Conservation (phyloP, 2,888 invertebrate genomes). For the Heliconius hortense region DNA sequence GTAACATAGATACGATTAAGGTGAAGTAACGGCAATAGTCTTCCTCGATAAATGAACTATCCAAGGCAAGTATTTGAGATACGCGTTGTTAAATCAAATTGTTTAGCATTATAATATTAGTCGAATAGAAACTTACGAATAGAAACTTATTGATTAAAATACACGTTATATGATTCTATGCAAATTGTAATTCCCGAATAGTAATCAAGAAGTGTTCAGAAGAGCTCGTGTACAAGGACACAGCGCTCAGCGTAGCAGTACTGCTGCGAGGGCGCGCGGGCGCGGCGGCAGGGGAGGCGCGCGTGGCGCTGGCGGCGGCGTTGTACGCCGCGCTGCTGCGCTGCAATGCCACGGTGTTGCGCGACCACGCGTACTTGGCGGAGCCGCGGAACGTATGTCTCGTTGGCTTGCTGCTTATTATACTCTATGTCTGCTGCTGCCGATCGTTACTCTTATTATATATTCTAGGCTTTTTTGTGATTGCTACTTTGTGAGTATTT, state of each 20-base stretch:
- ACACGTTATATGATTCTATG: too few species aligned
- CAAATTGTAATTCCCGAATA: conserved; percentile 39
- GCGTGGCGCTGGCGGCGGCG: conserved; percentile 51
- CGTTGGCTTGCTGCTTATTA: background rate
- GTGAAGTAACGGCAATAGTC: too few species aligned
- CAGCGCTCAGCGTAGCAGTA: conserved; percentile 62
- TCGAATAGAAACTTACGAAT: too few species aligned
- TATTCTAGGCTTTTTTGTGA: background rate
- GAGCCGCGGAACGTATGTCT: conserved; percentile 48
- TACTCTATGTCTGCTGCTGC: background rate
- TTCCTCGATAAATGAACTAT: too few species aligned
- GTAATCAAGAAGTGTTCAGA: conserved; percentile 66
- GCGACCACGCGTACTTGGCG: conserved; percentile 63
- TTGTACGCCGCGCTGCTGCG: conserved; percentile 63
- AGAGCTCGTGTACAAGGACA: conserved; percentile 62
- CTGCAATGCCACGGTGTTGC: conserved; percentile 54
- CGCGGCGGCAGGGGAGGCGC: conserved; percentile 37
- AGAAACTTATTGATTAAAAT: too few species aligned
- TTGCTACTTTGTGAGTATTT: too few species aligned
- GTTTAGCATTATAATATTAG: too few species aligned
- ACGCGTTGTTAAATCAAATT: too few species aligned
- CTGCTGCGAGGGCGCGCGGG: conserved; percentile 49
- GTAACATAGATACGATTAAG: too few species aligned
- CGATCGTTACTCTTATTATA: background rate
- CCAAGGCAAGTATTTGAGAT: too few species aligned